Base-by-base conservation (phyloP, 2,888 invertebrate genomes). In the Ametastegia equiseti region DNA sequence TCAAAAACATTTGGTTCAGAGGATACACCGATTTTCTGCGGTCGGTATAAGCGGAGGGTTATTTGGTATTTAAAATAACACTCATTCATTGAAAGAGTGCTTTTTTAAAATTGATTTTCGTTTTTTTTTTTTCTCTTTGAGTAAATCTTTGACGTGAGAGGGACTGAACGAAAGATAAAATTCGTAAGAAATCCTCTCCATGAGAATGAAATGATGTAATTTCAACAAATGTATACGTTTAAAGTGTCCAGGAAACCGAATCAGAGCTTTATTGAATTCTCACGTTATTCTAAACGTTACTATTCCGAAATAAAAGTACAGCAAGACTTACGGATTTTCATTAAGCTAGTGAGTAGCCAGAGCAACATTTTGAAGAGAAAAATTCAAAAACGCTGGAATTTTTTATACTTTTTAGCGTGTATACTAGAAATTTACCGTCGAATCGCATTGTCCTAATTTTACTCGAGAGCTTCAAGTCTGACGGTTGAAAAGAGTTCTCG, bases 231-330 rank as follows among this genome's bases (percentile, higher is more conserved):
- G 19, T 50, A 7, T 50, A 6, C n/a, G n/a, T n/a, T n/a, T n/a
- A n/a, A n/a, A n/a, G 19, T 19, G 6, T 50, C 19, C 9, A 19
- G 4, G 50, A 50, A 19, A 54, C 9, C 1, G 2, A 30, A 47
- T n/a, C 30, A 39, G 30, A 71, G 39, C 2, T n/a, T 13, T 30
- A 73, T n/a, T n/a, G n/a, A n/a, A n/a, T n/a, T n/a, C n/a, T n/a
- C n/a, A n/a, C n/a, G n/a, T n/a, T n/a, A n/a, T n/a, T n/a, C n/a
- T n/a, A n/a, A n/a, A n/a, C n/a, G n/a, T n/a, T n/a, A n/a, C n/a
- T n/a, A n/a, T 47, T 73, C n/a, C 27, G 50, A 73, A 73, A 54
- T 5, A 27, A 73, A 73, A 47, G 30, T 27, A 73, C 30, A 15
- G n/a, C n/a, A n/a, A n/a, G n/a, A n/a, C n/a, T n/a, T n/a, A n/a